Evolutionary conservation across 2,888 invertebrate species (phyloP), one percentile per base, ranked within the genome.

Genomic region (Quadroppia sp.): DNA sequence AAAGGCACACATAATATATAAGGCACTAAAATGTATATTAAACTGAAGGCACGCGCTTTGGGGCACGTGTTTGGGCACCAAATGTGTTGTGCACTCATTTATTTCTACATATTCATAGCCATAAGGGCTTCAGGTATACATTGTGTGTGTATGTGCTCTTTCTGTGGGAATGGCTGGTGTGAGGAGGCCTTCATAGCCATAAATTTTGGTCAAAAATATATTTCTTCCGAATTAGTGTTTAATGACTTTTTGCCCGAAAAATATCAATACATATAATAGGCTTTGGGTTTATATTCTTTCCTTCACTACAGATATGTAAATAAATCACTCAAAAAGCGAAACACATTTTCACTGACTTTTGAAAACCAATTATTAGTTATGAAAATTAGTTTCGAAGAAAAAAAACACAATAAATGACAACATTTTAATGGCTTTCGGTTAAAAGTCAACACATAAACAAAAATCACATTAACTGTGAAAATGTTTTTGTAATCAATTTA

Each of bases 31-130:
- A n/a, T n/a, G n/a, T n/a, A 50, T 50, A 50, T 50, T 50, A 20
- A 59, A 59, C 30, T 13, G 2, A 7, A 59, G 59, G 59, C 59
- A 59, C 59, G 59, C 30, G 59, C 59, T 30, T 30, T 3, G 30
- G 59, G 59, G 50, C 59, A 59, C 59, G 59, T 30, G 59, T 59
- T 59, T 30, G 6, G 4, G 28, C 23, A 50, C n/a, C 15, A 11
- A 45, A 45, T 45, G 45, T 45, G 45, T 45, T 53, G 53, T 53
- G 53, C 53, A 25, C 53, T 53, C 23, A 53, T 53, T 53, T 53
- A 53, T 53, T 20, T 53, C 53, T 13, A 45, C 15, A 45, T 53
- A 53, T 53, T 53, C 53, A 53, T 4, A 7, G 36, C 36, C 36
- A 7, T 7, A 36, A 36, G 4, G 9, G 36, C 9, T 9, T 9